phyloP scores from a whole-genome alignment of 2,113 vertebrate species.

The Ciconia stormi region DNA sequence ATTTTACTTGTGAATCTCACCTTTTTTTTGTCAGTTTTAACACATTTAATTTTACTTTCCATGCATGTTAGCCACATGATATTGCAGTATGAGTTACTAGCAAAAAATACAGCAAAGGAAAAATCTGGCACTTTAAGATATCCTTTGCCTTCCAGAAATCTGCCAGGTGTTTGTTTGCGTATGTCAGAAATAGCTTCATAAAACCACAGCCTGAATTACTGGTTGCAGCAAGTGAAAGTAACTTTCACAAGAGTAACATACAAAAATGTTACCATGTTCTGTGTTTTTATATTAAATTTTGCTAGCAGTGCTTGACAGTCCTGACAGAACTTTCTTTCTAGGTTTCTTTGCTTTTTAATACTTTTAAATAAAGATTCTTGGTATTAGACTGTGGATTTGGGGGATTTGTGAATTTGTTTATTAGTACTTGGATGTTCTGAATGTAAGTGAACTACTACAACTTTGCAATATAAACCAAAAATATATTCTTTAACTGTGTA shows the following conservation, averaged over 20 bases:
- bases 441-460: not conserved
- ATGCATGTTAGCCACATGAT: not conserved
- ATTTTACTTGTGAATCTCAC: not conserved
- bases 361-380: not conserved
- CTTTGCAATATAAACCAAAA: not conserved
- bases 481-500: not conserved
- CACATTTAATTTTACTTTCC: not conserved
- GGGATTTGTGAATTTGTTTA: not conserved
- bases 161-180: not conserved
- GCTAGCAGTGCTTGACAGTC: not conserved
- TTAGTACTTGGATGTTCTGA: not conserved
- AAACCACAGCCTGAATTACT: not conserved
- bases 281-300: not conserved
- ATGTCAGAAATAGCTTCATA: not conserved
- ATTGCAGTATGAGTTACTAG: not conserved
- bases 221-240: not conserved
- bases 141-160: not conserved
- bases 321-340: not conserved
- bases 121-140: not conserved
- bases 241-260: not conserved
- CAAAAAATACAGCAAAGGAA: not conserved
- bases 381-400: not conserved
- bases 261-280: not conserved
- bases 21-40: not conserved
- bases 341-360: not conserved